These are phyloP conservation scores for Hoplostethus mediterraneus DNA, from an alignment of 2,797 vertebrate species.

Conservation along the genomic window DNA sequence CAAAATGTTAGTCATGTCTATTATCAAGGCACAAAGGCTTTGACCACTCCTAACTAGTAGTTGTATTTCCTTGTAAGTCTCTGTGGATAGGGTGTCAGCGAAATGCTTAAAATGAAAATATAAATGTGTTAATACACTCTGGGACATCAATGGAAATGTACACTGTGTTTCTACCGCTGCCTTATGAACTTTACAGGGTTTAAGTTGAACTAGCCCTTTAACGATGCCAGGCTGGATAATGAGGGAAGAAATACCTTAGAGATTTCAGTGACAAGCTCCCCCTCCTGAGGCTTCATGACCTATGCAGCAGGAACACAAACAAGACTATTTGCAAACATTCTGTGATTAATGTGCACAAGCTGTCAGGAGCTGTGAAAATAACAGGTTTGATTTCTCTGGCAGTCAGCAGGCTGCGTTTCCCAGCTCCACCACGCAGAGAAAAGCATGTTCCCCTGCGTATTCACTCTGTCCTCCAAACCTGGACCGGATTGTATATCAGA, in stretches of 20 bases:
- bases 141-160: neutral
- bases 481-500: conserved; percentile 26
- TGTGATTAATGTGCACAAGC: conserved; percentile 22
- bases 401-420: no score
- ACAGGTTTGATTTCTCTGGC: no score
- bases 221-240: conserved; percentile 7
- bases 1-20: neutral
- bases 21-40: no score
- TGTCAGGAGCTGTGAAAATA: neutral
- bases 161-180: neutral
- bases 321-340: conserved; percentile 65
- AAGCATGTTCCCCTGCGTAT: neutral
- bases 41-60: no score
- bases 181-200: neutral
- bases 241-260: conserved; percentile 79
- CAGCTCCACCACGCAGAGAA: neutral
- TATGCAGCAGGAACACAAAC: conserved; percentile 64
- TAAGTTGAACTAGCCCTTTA: conserved; percentile 31
- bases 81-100: no score
- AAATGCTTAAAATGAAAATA: neutral
- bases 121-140: no score
- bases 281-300: conserved; percentile 85
- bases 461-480: neutral
- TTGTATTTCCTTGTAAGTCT: neutral
- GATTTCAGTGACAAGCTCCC: conserved; percentile 82